Evolutionary conservation across 2,888 invertebrate genomes (phyloP), one percentile per base, ranked within the genome.

Genomic region (Platycheirus rosarum): DNA sequence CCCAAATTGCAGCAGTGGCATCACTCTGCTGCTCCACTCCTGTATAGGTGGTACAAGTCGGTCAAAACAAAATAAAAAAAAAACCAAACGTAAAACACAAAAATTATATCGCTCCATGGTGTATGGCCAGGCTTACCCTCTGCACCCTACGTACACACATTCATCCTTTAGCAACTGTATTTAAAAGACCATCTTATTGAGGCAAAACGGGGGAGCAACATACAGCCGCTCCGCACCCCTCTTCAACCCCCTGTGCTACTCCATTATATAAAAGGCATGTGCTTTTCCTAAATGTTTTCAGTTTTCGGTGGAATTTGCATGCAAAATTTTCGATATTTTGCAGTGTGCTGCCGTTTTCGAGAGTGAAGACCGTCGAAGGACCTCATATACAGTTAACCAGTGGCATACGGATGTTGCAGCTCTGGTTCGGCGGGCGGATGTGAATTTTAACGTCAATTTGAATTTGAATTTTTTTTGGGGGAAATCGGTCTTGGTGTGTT

Each of bases 261-360:
- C 65, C 68, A 32, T 32, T 78, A 84, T 85, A 85, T 85, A 86
- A 86, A 86, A 86, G 86, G 86, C 86, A 86, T 85, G 86, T 86
- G 85, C 85, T 85, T 80, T 79, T 78, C 84, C 79, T 84, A 85
- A 86, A 85, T 85, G 80, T 84, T 85, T 86, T 86, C 85, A 86
- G 86, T 86, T 86, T 85, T 84, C 85, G 85, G 85, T 85, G 85
- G 86, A 86, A 86, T 86, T 86, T 86, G 85, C 85, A 86, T 86
- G 86, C 85, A 85, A 85, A 85, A 85, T 79, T 85, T 85, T 84
- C 84, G 69, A 84, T 75, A 84, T 80, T 84, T 69, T 77, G 82
- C 82, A 82, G 71, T 82, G 71, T 82, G 74, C 70, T 77, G 82
- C 71, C 55, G 68, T 62, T 82, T 76, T 76, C 76, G 70, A 79